These are phyloP conservation scores for Drymodes brunneopygia DNA, from an alignment of 2,113 vertebrate species.

Conservation along the genomic window DNA sequence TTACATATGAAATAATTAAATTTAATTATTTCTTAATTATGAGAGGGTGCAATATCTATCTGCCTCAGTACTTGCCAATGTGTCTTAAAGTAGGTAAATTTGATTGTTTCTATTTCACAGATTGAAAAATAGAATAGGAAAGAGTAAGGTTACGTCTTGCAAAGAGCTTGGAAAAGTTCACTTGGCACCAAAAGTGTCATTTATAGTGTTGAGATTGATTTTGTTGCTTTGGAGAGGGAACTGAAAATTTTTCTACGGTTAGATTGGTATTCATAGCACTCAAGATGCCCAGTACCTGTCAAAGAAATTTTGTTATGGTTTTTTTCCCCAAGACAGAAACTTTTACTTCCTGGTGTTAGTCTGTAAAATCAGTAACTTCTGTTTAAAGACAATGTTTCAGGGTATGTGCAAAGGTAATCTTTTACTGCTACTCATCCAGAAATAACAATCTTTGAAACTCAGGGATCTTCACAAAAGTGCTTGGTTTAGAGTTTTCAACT, in stretches of 20 bases:
- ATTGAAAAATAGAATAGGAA: accelerated
- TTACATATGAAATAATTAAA: background rate
- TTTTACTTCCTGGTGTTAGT: background rate
- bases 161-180: background rate
- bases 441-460: background rate
- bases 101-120: background rate
- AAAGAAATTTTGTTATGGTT: background rate
- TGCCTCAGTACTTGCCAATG: background rate
- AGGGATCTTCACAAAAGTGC: accelerated
- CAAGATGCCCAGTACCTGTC: accelerated
- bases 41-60: background rate
- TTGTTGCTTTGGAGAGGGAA: background rate
- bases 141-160: background rate
- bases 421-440: background rate
- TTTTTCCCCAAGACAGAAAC: accelerated
- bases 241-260: background rate
- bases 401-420: background rate
- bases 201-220: background rate
- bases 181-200: accelerated
- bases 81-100: background rate
- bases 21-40: background rate
- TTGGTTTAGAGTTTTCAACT: accelerated
- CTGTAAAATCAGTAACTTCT: background rate
- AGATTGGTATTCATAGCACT: background rate
- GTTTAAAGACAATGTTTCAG: background rate